phyloP scores from a whole-genome alignment of 92 coral and sea anemone genomes.

The Desmophyllum pertusum region DNA sequence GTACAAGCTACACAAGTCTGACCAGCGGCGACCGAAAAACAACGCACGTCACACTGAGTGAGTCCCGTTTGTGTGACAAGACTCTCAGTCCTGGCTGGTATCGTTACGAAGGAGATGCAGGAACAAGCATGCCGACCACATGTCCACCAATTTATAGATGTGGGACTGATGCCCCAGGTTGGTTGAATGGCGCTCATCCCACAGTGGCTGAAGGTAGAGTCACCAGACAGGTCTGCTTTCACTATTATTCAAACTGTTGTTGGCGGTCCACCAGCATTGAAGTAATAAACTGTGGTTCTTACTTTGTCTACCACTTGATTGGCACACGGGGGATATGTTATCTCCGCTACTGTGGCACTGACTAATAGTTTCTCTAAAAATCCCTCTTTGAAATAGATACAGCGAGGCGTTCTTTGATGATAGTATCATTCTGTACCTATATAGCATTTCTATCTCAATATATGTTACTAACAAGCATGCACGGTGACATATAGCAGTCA shows the following conservation, averaged over 20 bases:
- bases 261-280: background rate
- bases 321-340: background rate
- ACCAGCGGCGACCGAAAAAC: background rate
- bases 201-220: conserved; percentile 9
- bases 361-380: too few relatives aligned
- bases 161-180: conserved; percentile 19
- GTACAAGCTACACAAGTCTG: background rate
- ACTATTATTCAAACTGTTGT: conserved; percentile 18
- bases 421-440: too few relatives aligned
- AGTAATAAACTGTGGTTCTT: conserved; percentile 23
- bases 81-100: conserved; percentile 9
- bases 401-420: too few relatives aligned
- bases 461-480: too few relatives aligned
- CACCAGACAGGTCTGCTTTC: conserved; percentile 31
- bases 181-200: conserved; percentile 44
- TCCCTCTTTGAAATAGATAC: too few relatives aligned
- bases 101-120: conserved; percentile 45
- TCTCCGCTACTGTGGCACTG: conserved; percentile 20
- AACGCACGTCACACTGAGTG: background rate
- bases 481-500: too few relatives aligned
- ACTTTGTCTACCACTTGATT: conserved; percentile 9
- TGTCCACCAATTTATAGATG: conserved; percentile 14
- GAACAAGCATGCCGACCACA: conserved; percentile 7
- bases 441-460: too few relatives aligned
- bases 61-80: background rate